These are phyloP conservation scores for Lamellibrachia columna DNA, from an alignment of 2,888 invertebrate species.

Conservation along the genomic window DNA sequence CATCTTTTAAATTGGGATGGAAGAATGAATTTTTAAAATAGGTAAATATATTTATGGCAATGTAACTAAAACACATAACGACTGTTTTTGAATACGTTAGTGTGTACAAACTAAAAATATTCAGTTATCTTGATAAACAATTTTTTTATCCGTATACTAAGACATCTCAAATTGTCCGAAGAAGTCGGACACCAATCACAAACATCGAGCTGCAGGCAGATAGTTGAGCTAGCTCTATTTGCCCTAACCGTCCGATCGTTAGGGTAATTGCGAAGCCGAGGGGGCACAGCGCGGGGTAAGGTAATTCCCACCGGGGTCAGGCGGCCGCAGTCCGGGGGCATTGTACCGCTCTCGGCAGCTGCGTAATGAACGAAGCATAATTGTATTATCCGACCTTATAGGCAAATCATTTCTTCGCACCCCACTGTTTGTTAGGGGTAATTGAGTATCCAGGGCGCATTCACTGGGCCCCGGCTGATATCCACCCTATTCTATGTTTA, in stretches of 20 bases:
- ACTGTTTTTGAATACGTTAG: too few species aligned
- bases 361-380: not conserved
- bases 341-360: not conserved
- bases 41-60: not conserved
- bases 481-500: not conserved
- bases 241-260: not conserved
- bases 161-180: not conserved
- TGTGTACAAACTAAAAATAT: too few species aligned
- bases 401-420: slow-evolving; percentile 3
- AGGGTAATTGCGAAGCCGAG: not conserved
- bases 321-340: not conserved
- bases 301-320: not conserved
- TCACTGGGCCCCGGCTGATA: not conserved
- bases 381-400: slow-evolving; percentile 16
- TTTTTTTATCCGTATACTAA: not conserved
- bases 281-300: slow-evolving; percentile 16
- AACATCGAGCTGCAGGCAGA: not conserved
- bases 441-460: not conserved
- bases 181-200: not conserved
- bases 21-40: not conserved
- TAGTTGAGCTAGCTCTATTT: not conserved
- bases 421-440: slow-evolving; percentile 1
- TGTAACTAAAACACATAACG: too few species aligned
- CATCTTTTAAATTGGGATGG: not conserved
- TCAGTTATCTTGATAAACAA: too few species aligned